These are phyloP conservation scores for Lycocerus yunnanus DNA, from an alignment of 2,888 invertebrate species.

Conservation along the genomic window DNA sequence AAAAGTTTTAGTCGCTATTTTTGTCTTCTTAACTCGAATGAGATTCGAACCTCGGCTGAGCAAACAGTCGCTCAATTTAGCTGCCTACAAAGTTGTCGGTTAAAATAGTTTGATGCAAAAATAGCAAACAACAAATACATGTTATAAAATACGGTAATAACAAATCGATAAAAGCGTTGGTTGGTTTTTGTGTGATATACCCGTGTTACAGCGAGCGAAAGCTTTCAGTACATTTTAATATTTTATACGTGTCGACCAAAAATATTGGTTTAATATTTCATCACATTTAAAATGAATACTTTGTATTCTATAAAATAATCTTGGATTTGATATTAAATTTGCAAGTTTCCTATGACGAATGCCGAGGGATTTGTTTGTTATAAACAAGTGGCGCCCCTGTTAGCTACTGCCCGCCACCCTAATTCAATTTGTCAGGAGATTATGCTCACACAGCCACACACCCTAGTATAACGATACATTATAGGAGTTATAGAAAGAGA, in stretches of 20 bases:
- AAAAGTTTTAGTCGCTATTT: not conserved
- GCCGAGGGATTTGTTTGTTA: slow-evolving; percentile 52
- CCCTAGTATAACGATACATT: slow-evolving; percentile 56
- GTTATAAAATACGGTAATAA: not conserved
- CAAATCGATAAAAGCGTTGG: not conserved
- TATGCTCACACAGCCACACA: slow-evolving; percentile 56
- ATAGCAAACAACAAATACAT: not conserved
- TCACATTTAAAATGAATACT: not conserved
- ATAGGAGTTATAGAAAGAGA: slow-evolving; percentile 48
- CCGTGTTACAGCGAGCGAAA: not conserved
- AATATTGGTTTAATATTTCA: not conserved
- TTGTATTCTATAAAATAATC: not conserved
- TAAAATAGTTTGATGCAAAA: not conserved
- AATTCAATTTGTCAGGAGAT: slow-evolving; percentile 60
- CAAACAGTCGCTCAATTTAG: not conserved
- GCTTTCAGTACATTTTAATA: no score
- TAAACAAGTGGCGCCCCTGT: slow-evolving; percentile 56
- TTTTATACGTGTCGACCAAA: not conserved
- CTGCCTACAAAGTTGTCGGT: no score
- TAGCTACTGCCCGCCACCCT: slow-evolving; percentile 52
- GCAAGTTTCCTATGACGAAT: slow-evolving; percentile 53
- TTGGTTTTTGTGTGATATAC: not conserved
- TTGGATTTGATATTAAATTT: slow-evolving; percentile 31
- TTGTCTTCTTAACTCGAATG: no score
- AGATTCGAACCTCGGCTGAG: not conserved